These are phyloP conservation scores for Drusus annulatus DNA, from an alignment of 1,140 invertebrate genomes.

Conservation along the genomic window DNA sequence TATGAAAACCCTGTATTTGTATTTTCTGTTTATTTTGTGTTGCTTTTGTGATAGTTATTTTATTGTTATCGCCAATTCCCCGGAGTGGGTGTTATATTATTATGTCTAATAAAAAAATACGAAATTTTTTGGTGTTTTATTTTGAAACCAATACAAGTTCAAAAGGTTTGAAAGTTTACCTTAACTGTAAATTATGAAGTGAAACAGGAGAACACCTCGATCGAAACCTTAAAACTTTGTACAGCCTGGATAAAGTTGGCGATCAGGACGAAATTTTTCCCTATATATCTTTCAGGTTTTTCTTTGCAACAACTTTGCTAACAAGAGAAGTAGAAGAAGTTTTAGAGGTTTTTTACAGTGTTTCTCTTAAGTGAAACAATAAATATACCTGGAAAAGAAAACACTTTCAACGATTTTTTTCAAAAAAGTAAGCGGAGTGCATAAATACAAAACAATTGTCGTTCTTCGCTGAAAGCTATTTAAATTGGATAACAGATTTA, in stretches of 20 bases:
- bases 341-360: conserved; percentile 13
- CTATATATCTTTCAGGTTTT: conserved; percentile 32
- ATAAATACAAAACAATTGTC: conserved; percentile 23
- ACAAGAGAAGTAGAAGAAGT: conserved; percentile 23
- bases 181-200: conserved; percentile 35
- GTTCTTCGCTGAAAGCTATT: not conserved
- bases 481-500: no score
- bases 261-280: conserved; percentile 5
- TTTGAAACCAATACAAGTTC: conserved; percentile 9
- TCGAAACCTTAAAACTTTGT: conserved; percentile 28
- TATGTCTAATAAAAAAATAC: conserved; percentile 20
- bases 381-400: conserved; percentile 8
- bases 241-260: conserved; percentile 13
- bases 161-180: conserved; percentile 5
- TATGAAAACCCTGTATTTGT: no score
- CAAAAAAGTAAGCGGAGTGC: conserved; percentile 2
- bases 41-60: conserved; percentile 15
- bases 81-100: not conserved
- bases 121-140: not conserved
- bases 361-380: conserved; percentile 16
- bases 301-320: conserved; percentile 33
- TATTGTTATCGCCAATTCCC: not conserved
- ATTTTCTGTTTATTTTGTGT: not conserved
- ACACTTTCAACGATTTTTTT: conserved; percentile 11
- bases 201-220: conserved; percentile 10